phyloP scores from a whole-genome alignment of 2,113 vertebrate species.

The Gymnarchus niloticus region DNA sequence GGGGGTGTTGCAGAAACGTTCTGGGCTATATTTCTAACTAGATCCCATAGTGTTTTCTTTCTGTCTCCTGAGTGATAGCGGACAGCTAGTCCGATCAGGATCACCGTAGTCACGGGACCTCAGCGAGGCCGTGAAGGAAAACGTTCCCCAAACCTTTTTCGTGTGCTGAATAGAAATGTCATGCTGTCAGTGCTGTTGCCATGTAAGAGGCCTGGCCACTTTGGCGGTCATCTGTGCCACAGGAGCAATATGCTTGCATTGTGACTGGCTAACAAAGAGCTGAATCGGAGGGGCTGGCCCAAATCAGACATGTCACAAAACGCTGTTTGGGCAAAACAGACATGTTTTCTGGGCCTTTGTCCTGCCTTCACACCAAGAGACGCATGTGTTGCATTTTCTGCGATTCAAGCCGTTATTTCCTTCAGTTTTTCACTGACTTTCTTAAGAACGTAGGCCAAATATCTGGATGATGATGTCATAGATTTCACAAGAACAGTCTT shows the following conservation, averaged over 20 bases:
- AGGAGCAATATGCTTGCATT: constrained; percentile 68
- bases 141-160: constrained; percentile 30
- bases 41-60: background rate
- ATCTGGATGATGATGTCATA: constrained; percentile 62
- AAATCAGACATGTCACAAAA: constrained; percentile 67
- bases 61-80: constrained; percentile 1
- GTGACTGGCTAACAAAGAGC: constrained; percentile 65
- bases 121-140: constrained; percentile 28
- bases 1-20: no score
- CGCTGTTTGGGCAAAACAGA: constrained; percentile 56
- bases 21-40: background rate
- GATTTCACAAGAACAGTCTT: constrained; percentile 46
- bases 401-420: constrained; percentile 36
- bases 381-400: constrained; percentile 32
- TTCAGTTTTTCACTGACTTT: constrained; percentile 54
- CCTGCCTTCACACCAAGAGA: constrained; percentile 21
- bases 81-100: constrained; percentile 36
- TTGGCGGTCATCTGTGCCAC: constrained; percentile 65
- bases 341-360: constrained; percentile 41
- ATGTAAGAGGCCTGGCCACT: constrained; percentile 70
- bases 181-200: constrained; percentile 68
- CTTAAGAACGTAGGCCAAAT: constrained; percentile 55
- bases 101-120: constrained; percentile 49
- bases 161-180: constrained; percentile 73
- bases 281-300: constrained; percentile 63